These are phyloP conservation scores for Montipora capricornis DNA, from an alignment of 64 coral and sea anemone genomes.

Conservation along the genomic window DNA sequence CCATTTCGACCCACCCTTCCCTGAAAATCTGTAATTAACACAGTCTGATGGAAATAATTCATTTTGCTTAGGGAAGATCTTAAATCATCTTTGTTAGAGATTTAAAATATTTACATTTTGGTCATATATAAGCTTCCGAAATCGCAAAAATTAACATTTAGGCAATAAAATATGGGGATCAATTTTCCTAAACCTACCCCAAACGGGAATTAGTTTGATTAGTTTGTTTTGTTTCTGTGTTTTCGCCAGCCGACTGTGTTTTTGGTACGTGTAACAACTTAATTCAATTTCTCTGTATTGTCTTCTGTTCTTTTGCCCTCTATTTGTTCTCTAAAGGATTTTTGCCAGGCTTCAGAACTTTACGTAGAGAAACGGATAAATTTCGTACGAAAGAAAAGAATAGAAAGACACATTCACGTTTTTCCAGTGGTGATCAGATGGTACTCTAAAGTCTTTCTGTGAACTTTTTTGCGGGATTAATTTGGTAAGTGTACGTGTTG, in stretches of 20 bases:
- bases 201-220: neutral
- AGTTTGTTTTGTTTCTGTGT: constrained; percentile 40
- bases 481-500: neutral
- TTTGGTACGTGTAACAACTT: neutral
- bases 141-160: neutral
- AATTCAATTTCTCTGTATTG: neutral
- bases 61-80: neutral
- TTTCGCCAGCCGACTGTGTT: neutral
- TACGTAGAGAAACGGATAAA: neutral
- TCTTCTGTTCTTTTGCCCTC: neutral
- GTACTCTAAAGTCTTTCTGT: neutral
- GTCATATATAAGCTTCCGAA: neutral
- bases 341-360: neutral
- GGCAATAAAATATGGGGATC: neutral
- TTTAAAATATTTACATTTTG: neutral
- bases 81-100: neutral
- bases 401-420: too few relatives aligned
- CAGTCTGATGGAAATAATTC: neutral
- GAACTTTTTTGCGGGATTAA: neutral
- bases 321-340: neutral
- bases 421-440: neutral
- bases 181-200: neutral
- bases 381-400: neutral
- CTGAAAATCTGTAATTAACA: neutral
- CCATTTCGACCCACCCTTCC: neutral